phyloP scores from a whole-genome alignment of 1,140 invertebrate species.

The Drosophila tsacasi region DNA sequence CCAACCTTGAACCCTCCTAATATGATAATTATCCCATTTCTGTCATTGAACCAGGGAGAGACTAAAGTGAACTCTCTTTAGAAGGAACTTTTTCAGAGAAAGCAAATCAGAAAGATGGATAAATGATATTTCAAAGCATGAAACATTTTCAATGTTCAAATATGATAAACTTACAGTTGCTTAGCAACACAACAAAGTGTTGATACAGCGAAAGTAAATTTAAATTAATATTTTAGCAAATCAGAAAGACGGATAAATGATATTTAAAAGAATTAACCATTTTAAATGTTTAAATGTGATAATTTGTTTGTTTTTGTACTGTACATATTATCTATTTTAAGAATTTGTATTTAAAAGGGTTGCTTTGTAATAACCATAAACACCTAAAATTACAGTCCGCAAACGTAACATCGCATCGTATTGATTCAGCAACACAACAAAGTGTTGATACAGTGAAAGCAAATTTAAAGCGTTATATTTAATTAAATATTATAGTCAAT shows the following conservation, averaged over 20 bases:
- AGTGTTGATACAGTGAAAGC: not conserved
- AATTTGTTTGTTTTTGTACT: not conserved
- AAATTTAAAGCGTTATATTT: not conserved
- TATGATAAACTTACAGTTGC: no score
- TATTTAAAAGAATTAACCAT: no score
- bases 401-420: not conserved
- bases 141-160: no score
- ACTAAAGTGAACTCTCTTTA: not conserved
- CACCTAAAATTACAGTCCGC: not conserved
- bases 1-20: conserved; percentile 17
- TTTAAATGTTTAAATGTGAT: not conserved
- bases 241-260: no score
- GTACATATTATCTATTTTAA: conserved; percentile 5
- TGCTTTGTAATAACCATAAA: not conserved
- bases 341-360: not conserved
- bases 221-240: no score
- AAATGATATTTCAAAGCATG: no score
- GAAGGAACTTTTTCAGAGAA: not conserved
- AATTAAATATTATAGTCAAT: not conserved
- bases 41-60: not conserved
- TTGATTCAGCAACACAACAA: not conserved
- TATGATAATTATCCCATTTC: conserved; percentile 33
- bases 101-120: no score
- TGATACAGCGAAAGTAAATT: no score
- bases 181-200: no score